phyloP scores from a whole-genome alignment of 2,888 invertebrate genomes.

The Chalcis sispes region DNA sequence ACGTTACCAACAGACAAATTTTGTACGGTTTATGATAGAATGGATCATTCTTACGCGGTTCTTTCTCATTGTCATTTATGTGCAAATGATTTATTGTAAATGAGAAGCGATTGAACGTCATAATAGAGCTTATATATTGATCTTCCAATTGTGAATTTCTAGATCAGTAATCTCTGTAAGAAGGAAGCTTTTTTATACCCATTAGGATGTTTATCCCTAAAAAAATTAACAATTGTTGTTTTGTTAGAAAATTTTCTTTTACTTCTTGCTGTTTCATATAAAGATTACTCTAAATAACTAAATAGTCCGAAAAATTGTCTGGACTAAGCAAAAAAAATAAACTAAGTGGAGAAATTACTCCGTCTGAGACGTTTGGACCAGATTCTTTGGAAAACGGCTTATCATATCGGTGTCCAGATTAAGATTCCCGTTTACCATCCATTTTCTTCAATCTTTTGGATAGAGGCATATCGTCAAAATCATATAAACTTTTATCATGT shows the following conservation, averaged over 20 bases:
- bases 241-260: neutral
- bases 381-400: too few relatives aligned
- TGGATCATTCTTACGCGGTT: constrained; percentile 9
- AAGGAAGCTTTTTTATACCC: neutral
- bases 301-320: too few relatives aligned
- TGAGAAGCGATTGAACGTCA: neutral
- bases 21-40: neutral
- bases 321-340: too few relatives aligned
- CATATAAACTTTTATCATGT: too few relatives aligned
- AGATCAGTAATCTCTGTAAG: neutral
- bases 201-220: neutral
- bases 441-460: too few relatives aligned
- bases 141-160: neutral
- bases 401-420: too few relatives aligned
- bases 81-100: constrained; percentile 1
- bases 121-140: neutral
- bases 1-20: neutral
- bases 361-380: too few relatives aligned
- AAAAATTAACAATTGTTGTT: neutral
- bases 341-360: too few relatives aligned
- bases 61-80: constrained; percentile 27
- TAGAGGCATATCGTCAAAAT: too few relatives aligned
- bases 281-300: too few relatives aligned
- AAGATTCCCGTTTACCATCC: too few relatives aligned
- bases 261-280: neutral